Conservation (phyloP, 2,797 vertebrate species). For the Sebastes ruberrimus region DNA sequence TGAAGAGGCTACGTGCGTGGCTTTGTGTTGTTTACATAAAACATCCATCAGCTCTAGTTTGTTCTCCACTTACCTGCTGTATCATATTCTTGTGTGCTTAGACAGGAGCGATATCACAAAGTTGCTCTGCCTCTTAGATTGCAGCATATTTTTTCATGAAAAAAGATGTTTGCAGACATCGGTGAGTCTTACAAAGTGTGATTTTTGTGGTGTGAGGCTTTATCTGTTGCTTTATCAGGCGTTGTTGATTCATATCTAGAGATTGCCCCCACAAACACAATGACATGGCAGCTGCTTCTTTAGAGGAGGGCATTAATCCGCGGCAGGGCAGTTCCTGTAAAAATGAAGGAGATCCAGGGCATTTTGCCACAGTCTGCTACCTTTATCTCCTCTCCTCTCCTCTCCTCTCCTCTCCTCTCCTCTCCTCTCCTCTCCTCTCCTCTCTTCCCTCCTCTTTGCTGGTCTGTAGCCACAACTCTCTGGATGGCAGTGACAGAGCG, state of each 20-base stretch:
- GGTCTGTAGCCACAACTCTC: slow-evolving; percentile 21
- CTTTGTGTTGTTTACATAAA: slow-evolving; percentile 51
- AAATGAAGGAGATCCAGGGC: slow-evolving; percentile 60
- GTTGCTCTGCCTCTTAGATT: not conserved
- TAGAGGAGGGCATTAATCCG: slow-evolving; percentile 62
- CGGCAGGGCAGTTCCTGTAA: slow-evolving; percentile 52
- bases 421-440: slow-evolving; percentile 2
- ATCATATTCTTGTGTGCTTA: slow-evolving; percentile 9
- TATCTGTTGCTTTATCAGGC: slow-evolving; percentile 51
- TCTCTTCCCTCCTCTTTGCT: slow-evolving; percentile 19
- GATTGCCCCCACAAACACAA: slow-evolving; percentile 18
- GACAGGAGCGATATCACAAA: not conserved
- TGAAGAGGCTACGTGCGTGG: slow-evolving; percentile 24
- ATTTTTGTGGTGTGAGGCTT: slow-evolving; percentile 7
- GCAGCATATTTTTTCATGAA: not conserved
- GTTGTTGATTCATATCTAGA: slow-evolving; percentile 36
- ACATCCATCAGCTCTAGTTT: slow-evolving; percentile 44
- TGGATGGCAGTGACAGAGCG: slow-evolving; percentile 32
- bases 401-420: not conserved
- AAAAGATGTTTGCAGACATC: not conserved
- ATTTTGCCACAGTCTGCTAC: slow-evolving; percentile 54
- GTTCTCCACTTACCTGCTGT: not conserved
- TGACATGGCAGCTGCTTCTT: slow-evolving; percentile 56
- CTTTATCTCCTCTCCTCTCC: not conserved
- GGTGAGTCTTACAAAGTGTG: not conserved